These are phyloP conservation scores for Drosophila borealis DNA, from an alignment of 2,888 invertebrate species.

Conservation along the genomic window DNA sequence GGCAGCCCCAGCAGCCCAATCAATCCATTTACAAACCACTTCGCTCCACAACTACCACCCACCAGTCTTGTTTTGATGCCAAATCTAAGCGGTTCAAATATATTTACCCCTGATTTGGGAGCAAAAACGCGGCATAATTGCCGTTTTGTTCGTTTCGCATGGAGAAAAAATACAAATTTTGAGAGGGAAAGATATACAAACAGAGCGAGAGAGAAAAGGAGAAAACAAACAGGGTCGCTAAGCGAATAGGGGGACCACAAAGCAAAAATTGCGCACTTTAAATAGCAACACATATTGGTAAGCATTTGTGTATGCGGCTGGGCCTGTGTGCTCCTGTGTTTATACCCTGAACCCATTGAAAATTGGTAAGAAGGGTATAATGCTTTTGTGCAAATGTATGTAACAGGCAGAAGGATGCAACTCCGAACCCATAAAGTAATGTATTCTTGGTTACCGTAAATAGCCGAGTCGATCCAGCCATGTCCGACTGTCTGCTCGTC, in stretches of 20 bases:
- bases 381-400: too few relatives aligned
- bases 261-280: slow-evolving; percentile 72
- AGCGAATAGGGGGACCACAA: slow-evolving; percentile 37
- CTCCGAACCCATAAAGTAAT: too few relatives aligned
- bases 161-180: slow-evolving; percentile 8
- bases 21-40: slow-evolving; percentile 56
- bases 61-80: slow-evolving; percentile 65
- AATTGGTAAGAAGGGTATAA: too few relatives aligned
- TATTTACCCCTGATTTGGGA: slow-evolving; percentile 74
- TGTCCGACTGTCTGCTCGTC: too few relatives aligned
- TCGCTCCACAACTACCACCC: slow-evolving; percentile 36
- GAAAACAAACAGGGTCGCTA: slow-evolving; percentile 4
- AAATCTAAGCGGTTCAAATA: slow-evolving; percentile 80
- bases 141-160: slow-evolving; percentile 69
- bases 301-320: slow-evolving; percentile 8
- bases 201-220: neutral
- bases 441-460: too few relatives aligned
- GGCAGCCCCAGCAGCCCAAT: slow-evolving; percentile 53
- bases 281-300: slow-evolving; percentile 40
- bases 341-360: slow-evolving; percentile 1
- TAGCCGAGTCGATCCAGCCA: too few relatives aligned
- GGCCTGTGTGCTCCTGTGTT: slow-evolving; percentile 13
- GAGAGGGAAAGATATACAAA: neutral
- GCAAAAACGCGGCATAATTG: slow-evolving; percentile 79
- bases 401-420: too few relatives aligned